Evolutionary conservation across 2,797 vertebrate species (phyloP), one percentile per base, ranked within the genome.

Genomic region (Discoglossus pictus): DNA sequence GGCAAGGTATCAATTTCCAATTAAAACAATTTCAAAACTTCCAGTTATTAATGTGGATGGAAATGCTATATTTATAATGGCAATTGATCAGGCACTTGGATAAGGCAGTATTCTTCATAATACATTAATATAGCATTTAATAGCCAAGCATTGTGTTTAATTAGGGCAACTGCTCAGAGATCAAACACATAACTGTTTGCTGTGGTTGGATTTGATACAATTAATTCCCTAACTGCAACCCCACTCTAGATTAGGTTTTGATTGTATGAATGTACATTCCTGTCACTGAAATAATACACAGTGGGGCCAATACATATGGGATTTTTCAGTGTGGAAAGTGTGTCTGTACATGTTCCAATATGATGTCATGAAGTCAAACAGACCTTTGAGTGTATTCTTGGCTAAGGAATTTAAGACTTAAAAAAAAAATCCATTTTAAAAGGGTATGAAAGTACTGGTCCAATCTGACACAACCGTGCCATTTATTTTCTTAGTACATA

Each of bases 281-380:
- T 77, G 7, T 75, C 56, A 34, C 72, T 78, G 75, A 71, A 58
- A 58, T 50, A 63, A 59, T 59, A 77, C 65, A 78, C 74, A 16
- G 25, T 70, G 73, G 9, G 42, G 16, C 61, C 68, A 67, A 78
- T 66, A 42, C 58, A 59, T 42, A 60, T 66, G 69, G 65, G 73
- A 68, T 61, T 61, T 77, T 74, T 72, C 46, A 40, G 68, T 51
- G 48, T 65, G 78, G 76, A 79, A 77, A 76, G 73, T 63, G 18
- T 76, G 74, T 50, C 47, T 50, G 48, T 73, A 24, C 51, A 12
- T 43, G 60, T 66, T 79, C 63, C 75, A 78, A n/a, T 25, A 56
- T 73, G 76, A 61, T 76, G 78, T 81, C 79, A 59, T 72, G 27
- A 68, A 71, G 55, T 65, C 69, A 73, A 72, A 71, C 1, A 80